A percentile compares a stretch with the other conserved stretches of the same genome.
Evolutionary conservation across 2,797 vertebrate species (phyloP).

Genomic region (Pagetopsis macropterus): DNA sequence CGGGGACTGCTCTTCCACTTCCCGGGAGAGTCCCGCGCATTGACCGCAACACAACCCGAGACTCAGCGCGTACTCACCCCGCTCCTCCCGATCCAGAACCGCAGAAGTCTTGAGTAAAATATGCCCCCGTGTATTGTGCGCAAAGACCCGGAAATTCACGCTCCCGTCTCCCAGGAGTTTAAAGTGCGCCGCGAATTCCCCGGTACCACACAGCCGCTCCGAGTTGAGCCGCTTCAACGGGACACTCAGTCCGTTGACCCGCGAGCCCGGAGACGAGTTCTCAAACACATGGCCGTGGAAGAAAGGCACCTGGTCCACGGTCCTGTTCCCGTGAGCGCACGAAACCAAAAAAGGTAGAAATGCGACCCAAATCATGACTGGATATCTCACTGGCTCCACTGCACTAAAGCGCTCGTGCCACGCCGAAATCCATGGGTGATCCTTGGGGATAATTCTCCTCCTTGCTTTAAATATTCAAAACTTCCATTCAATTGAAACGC

Average conservation of each 20-base stretch:
- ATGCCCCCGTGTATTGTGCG: slow-evolving; percentile 86
- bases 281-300: slow-evolving; percentile 89
- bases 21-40: slow-evolving; percentile 40
- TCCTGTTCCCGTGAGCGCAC: slow-evolving; percentile 76
- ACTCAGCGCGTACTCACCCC: slow-evolving; percentile 81
- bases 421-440: slow-evolving; percentile 52
- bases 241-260: slow-evolving; percentile 86
- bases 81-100: slow-evolving; percentile 86
- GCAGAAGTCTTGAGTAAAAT: slow-evolving; percentile 85
- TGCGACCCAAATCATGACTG: slow-evolving; percentile 81
- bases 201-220: slow-evolving; percentile 77
- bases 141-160: slow-evolving; percentile 83
- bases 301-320: slow-evolving; percentile 77
- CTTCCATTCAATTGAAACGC: slow-evolving; percentile 41
- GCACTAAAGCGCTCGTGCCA: slow-evolving; percentile 53
- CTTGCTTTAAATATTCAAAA: slow-evolving; percentile 34
- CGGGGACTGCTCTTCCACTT: slow-evolving; percentile 29
- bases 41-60: slow-evolving; percentile 83
- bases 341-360: slow-evolving; percentile 72
- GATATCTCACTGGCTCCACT: slow-evolving; percentile 45
- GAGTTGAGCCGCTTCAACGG: slow-evolving; percentile 85
- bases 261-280: slow-evolving; percentile 86
- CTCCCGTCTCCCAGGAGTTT: slow-evolving; percentile 85
- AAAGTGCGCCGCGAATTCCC: slow-evolving; percentile 70
- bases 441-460: slow-evolving; percentile 12